Conservation (phyloP, 1,140 invertebrate genomes). For the Grapholita molesta region DNA sequence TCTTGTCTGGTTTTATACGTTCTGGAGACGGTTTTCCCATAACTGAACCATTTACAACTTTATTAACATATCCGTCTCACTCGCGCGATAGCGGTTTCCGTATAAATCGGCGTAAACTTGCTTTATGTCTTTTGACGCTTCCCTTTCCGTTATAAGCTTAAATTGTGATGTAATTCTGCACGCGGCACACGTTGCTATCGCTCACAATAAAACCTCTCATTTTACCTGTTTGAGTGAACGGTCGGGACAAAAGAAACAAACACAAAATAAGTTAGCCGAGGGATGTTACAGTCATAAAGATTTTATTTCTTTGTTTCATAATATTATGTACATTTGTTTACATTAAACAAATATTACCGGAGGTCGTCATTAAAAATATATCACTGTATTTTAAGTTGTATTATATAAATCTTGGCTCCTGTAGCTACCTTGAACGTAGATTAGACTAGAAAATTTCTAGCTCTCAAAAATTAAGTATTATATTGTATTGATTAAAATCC, state of each 20-base stretch:
- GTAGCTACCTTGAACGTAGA: no score
- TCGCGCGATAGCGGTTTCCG: conserved; percentile 29
- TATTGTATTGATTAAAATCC: no score
- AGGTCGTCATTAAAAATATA: conserved; percentile 15
- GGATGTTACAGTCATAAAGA: neutral
- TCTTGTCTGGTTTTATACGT: conserved; percentile 29
- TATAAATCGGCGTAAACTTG: conserved; percentile 28
- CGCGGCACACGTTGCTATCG: conserved; percentile 10
- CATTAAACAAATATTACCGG: neutral
- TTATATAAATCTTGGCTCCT: no score
- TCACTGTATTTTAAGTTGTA: no score
- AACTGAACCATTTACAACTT: conserved; percentile 47
- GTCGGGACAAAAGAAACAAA: neutral
- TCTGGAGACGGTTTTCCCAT: conserved; percentile 28
- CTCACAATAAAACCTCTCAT: neutral
- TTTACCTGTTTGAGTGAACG: conserved; percentile 2
- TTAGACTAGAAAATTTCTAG: no score
- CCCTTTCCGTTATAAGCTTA: conserved; percentile 35
- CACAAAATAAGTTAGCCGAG: neutral
- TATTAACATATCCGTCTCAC: conserved; percentile 51
- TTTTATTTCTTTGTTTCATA: neutral
- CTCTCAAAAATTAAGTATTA: no score
- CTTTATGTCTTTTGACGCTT: conserved; percentile 34
- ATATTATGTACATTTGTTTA: no score
- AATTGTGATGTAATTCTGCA: conserved; percentile 30